Conservation (phyloP, 2,113 vertebrate species). For the Oreamnos americanus region DNA sequence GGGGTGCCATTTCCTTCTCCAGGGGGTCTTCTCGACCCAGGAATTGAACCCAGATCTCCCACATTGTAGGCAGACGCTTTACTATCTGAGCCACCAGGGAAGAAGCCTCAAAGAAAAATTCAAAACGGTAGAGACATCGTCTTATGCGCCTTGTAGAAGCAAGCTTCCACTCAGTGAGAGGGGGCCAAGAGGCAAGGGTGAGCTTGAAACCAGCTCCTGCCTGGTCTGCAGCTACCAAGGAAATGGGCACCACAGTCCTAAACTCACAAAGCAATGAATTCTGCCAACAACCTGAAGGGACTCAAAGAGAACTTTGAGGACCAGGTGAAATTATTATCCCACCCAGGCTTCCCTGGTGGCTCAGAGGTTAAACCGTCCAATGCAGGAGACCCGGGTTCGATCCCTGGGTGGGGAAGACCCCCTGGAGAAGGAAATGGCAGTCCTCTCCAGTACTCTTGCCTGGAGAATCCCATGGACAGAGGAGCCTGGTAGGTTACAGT, state of each 20-base stretch:
- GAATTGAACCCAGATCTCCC: not conserved
- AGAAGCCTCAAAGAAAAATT: not conserved
- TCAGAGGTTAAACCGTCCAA: too few relatives aligned
- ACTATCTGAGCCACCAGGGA: not conserved
- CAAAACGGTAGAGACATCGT: not conserved
- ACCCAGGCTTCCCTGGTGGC: not conserved
- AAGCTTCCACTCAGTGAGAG: not conserved
- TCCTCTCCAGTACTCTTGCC: too few relatives aligned
- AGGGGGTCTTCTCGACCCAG: not conserved
- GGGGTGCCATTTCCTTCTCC: not conserved
- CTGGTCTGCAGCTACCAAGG: not conserved
- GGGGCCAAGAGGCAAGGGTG: not conserved
- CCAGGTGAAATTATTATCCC: not conserved
- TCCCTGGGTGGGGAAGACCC: too few relatives aligned
- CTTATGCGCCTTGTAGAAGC: not conserved
- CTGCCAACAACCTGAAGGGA: not conserved
- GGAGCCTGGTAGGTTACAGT: too few relatives aligned
- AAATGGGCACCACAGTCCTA: not conserved
- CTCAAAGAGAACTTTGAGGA: not conserved
- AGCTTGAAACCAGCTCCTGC: not conserved
- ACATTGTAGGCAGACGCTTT: not conserved
- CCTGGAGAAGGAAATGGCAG: too few relatives aligned
- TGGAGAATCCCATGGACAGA: too few relatives aligned
- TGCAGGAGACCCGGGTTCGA: too few relatives aligned
- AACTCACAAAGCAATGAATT: not conserved